Conservation (phyloP, 2,113 vertebrate genomes). For the Phaethon lepturus region DNA sequence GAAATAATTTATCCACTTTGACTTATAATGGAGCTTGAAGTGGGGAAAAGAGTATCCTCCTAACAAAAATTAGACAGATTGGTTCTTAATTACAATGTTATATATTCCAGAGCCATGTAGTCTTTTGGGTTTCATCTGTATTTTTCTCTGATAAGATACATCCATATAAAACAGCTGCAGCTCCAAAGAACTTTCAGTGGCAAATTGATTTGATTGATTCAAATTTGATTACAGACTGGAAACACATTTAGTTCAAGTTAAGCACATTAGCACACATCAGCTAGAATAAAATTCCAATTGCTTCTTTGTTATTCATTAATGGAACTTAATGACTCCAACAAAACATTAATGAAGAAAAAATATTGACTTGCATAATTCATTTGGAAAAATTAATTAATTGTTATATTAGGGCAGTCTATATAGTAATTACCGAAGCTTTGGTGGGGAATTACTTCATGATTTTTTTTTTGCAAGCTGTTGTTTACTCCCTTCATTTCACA, state of each 20-base stretch:
- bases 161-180: slow-evolving; percentile 52
- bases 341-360: slow-evolving; percentile 79
- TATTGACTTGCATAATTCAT: slow-evolving; percentile 76
- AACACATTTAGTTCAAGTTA: slow-evolving; percentile 76
- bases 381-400: slow-evolving; percentile 81
- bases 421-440: slow-evolving; percentile 72
- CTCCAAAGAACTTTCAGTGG: slow-evolving; percentile 64
- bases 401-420: slow-evolving; percentile 72
- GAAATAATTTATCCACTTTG: slow-evolving; percentile 20
- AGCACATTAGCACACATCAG: slow-evolving; percentile 71
- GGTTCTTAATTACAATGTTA: slow-evolving; percentile 10
- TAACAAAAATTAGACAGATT: slow-evolving; percentile 45
- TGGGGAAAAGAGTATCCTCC: background rate
- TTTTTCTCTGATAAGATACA: slow-evolving; percentile 45
- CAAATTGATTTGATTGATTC: slow-evolving; percentile 81
- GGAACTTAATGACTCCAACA: slow-evolving; percentile 76
- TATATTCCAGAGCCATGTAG: background rate
- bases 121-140: slow-evolving; percentile 26
- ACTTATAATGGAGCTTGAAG: slow-evolving; percentile 1
- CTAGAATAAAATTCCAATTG: slow-evolving; percentile 71
- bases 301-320: slow-evolving; percentile 80
- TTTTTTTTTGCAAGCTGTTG: slow-evolving; percentile 77
- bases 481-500: slow-evolving; percentile 76
- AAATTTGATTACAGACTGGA: slow-evolving; percentile 77
- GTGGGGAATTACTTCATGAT: slow-evolving; percentile 68